These are phyloP conservation scores for Mus caroli DNA, from an alignment of 2,797 vertebrate genomes.

Conservation along the genomic window DNA sequence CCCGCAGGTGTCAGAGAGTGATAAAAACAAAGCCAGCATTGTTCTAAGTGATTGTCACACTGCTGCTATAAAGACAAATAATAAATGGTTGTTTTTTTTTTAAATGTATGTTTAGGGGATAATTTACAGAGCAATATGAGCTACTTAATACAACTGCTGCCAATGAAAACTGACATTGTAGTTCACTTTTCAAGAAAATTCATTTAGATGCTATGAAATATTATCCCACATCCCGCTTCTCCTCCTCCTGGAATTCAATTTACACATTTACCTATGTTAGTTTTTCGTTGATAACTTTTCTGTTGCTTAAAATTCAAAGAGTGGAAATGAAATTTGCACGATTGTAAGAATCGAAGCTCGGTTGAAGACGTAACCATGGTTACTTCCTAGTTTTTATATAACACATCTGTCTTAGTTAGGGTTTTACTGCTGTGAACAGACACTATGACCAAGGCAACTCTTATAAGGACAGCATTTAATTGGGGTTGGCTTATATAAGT, in stretches of 20 bases:
- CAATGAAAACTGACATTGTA: neutral
- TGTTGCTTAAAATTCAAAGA: constrained; percentile 14
- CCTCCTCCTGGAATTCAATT: neutral
- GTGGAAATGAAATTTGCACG: neutral
- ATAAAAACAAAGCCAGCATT: neutral
- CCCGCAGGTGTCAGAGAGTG: neutral
- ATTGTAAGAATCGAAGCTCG: neutral
- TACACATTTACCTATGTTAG: neutral
- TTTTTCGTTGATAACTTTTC: constrained; percentile 6
- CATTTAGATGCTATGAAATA: neutral
- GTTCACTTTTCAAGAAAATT: constrained; percentile 25
- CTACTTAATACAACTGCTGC: neutral
- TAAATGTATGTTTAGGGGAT: neutral
- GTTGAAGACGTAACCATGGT: neutral
- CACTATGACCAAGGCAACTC: neutral
- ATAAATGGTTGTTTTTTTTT: neutral
- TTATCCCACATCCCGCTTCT: no score
- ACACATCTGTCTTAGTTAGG: neutral
- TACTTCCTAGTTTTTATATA: neutral
- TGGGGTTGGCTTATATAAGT: neutral
- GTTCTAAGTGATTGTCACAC: neutral
- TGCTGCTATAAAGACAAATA: neutral
- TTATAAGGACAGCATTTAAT: neutral
- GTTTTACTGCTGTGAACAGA: neutral
- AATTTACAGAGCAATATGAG: neutral